phyloP scores from a whole-genome alignment of 2,888 invertebrate genomes.

The Agrochola circellaris region DNA sequence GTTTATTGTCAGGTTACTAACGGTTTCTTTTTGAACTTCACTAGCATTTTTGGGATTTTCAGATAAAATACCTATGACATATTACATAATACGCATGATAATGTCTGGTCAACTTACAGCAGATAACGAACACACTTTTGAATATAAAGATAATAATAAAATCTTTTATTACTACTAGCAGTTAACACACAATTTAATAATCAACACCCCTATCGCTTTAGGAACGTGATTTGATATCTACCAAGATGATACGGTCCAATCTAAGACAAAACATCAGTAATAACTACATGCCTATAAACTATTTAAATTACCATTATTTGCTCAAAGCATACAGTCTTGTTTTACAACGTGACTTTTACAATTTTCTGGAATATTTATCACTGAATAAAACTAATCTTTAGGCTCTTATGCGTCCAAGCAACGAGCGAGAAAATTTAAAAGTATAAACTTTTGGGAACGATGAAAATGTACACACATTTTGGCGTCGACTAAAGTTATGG shows the following conservation, averaged over 20 bases:
- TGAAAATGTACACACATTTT: not conserved
- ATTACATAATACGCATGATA: slow-evolving; percentile 33
- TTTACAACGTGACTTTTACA: slow-evolving; percentile 45
- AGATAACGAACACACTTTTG: slow-evolving; percentile 33
- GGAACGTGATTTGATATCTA: slow-evolving; percentile 52
- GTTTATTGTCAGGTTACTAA: not conserved
- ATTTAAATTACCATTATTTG: slow-evolving; percentile 54
- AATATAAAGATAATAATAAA: slow-evolving; percentile 27
- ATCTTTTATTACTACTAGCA: slow-evolving; percentile 44
- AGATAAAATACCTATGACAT: not conserved
- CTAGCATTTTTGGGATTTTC: not conserved
- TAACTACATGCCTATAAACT: slow-evolving; percentile 32
- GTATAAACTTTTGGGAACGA: not conserved
- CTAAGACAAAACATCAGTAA: slow-evolving; percentile 35
- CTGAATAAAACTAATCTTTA: not conserved
- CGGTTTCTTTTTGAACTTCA: not conserved
- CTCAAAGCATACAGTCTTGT: slow-evolving; percentile 14
- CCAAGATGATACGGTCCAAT: slow-evolving; percentile 24
- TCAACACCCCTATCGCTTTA: slow-evolving; percentile 16
- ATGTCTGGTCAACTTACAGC: slow-evolving; percentile 17
- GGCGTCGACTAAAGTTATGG: not conserved
- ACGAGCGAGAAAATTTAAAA: slow-evolving; percentile 25
- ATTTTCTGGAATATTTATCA: slow-evolving; percentile 31
- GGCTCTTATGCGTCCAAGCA: not conserved
- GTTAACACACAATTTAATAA: slow-evolving; percentile 27